Percentiles rank a stretch among this genome's conserved stretches.
Evolutionary conservation across 2,888 invertebrate genomes (phyloP).

Genomic region (Allophyes oxyacanthae): DNA sequence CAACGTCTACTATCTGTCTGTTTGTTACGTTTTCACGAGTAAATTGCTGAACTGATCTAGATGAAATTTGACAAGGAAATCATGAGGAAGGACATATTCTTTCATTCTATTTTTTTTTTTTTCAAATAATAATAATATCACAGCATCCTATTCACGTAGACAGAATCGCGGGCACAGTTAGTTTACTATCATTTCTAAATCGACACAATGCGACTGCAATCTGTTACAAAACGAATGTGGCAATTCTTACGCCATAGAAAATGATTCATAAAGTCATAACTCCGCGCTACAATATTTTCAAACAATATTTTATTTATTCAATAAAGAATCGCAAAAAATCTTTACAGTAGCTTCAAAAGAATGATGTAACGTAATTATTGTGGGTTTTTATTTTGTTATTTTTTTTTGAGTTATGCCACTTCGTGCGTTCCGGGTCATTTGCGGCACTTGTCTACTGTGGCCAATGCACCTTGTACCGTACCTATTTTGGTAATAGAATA

Average conservation of each 20-base stretch:
- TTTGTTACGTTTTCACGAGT: too few species aligned
- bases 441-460: conserved; percentile 31
- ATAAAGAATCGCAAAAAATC: conserved; percentile 23
- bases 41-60: too few species aligned
- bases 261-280: neutral
- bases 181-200: too few species aligned
- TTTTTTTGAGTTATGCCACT: conserved; percentile 37
- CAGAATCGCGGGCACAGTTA: too few species aligned
- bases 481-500: neutral
- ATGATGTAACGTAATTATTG: conserved; percentile 33
- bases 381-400: conserved; percentile 23
- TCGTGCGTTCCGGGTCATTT: conserved; percentile 55
- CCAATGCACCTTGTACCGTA: conserved; percentile 17
- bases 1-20: too few species aligned
- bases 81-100: too few species aligned
- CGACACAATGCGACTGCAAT: neutral
- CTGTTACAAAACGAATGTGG: neutral
- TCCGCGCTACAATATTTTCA: neutral
- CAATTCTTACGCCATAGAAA: neutral
- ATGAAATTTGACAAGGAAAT: too few species aligned
- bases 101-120: too few species aligned
- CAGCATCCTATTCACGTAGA: too few species aligned
- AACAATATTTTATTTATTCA: conserved; percentile 11
- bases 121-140: too few species aligned
- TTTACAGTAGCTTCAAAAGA: conserved; percentile 13